Base-by-base conservation (phyloP, 2,797 vertebrate species). In the Atherinosoma microstoma region DNA sequence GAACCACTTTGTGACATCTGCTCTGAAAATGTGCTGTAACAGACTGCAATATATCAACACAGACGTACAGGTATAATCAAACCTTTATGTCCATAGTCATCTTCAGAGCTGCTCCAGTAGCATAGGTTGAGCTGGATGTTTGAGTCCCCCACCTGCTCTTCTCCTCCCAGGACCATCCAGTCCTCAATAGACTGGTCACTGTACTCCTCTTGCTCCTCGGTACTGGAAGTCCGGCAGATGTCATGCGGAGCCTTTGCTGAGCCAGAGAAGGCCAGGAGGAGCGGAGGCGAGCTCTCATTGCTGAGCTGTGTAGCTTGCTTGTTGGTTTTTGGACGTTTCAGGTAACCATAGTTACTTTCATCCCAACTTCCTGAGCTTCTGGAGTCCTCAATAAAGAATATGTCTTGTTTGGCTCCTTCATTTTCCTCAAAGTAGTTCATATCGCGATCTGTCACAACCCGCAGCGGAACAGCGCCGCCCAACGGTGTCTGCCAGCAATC, bases 81-180 rank as follows among this genome's bases (percentile, higher is more conserved):
- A 92, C 91, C 92, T 83, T 89, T 70, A 58, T 68, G 71, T 58
- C 58, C 80, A 66, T 64, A 71, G 69, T 83, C 85, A 0, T 84
- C 80, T 18, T 87, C 80, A 60, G 84, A 86, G 76, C 84, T 94
- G 68, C 27, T 65, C 78, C 79, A 80, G 80, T 92, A 95, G 58
- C 93, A 87, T 8, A 98, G 80, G 87, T 98, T 97, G 79, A 98
- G 85, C 63, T 95, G 95, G 73, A 98, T 97, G 68, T 84, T 88
- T 35, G 88, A 87, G 83, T 97, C 96, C 76, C 91, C 95, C 61
- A 90, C 93, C 76, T 95, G 93, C 57, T 82, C 87, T 62, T 85
- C 87, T 54, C 88, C 86, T 60, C 93, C 96, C 81, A 98, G 54
- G 2, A 98, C 88, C 97, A 97, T 97, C 97, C 97, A 98, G 20